These are phyloP conservation scores for Aphis gossypii DNA, from an alignment of 1,140 invertebrate genomes.

Conservation along the genomic window DNA sequence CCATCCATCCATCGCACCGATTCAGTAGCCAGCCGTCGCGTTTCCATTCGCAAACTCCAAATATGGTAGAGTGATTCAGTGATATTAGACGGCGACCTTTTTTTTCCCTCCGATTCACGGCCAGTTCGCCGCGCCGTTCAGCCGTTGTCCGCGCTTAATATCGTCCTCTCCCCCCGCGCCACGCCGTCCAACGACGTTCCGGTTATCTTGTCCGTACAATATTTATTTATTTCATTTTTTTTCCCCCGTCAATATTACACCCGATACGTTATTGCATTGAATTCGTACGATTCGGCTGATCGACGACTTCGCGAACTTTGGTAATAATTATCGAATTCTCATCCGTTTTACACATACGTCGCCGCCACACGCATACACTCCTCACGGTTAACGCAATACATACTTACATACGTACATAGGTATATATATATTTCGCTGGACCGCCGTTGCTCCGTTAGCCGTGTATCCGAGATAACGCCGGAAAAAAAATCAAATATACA, in stretches of 20 bases:
- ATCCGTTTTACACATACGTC: neutral
- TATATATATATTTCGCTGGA: neutral
- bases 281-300: neutral
- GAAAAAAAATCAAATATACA: neutral
- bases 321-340: neutral
- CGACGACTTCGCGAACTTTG: neutral
- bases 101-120: slow-evolving; percentile 52
- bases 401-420: neutral
- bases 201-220: neutral
- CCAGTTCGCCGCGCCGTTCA: slow-evolving; percentile 12
- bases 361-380: neutral
- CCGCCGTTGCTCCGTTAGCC: neutral
- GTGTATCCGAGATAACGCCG: slow-evolving; percentile 13
- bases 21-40: slow-evolving; percentile 29
- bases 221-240: neutral
- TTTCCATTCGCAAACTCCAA: slow-evolving; percentile 51
- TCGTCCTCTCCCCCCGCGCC: neutral
- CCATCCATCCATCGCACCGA: neutral
- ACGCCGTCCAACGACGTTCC: neutral
- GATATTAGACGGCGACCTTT: slow-evolving; percentile 34
- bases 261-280: neutral
- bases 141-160: neutral
- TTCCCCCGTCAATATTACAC: neutral
- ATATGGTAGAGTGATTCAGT: slow-evolving; percentile 51
- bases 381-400: no score